A percentile compares a stretch with the other conserved stretches of the same genome.
phyloP scores from a whole-genome alignment of 2,888 invertebrate species.

The Aplocera efformata region DNA sequence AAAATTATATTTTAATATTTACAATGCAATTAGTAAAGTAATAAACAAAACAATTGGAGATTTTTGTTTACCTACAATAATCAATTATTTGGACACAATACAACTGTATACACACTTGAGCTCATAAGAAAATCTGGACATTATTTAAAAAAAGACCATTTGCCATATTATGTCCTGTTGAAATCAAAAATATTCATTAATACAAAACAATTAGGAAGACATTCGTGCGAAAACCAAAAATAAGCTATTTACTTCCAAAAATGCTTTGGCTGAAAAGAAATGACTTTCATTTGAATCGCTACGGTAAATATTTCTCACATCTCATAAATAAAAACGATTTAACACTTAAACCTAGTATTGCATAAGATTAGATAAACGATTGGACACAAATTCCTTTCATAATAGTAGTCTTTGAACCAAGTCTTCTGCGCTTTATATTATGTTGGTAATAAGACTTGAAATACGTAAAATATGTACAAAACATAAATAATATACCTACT shows the following conservation, averaged over 20 bases:
- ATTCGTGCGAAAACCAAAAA: slow-evolving; percentile 46
- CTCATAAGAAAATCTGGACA: slow-evolving; percentile 39
- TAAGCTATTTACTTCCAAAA: slow-evolving; percentile 35
- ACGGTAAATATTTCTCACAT: slow-evolving; percentile 51
- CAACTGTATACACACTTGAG: slow-evolving; percentile 50
- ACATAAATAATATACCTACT: slow-evolving; percentile 28
- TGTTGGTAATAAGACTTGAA: slow-evolving; percentile 34
- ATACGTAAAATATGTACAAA: slow-evolving; percentile 30
- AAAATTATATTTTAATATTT: slow-evolving; percentile 65
- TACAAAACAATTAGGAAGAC: slow-evolving; percentile 55
- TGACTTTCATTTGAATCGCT: slow-evolving; percentile 49
- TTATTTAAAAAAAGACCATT: slow-evolving; percentile 42
- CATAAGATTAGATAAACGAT: slow-evolving; percentile 72
- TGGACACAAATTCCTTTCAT: slow-evolving; percentile 46
- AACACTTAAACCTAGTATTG: slow-evolving; percentile 80
- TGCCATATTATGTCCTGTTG: slow-evolving; percentile 25
- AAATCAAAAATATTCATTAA: slow-evolving; percentile 28
- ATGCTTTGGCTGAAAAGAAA: slow-evolving; percentile 70
- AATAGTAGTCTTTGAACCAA: slow-evolving; percentile 50
- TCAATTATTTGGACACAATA: slow-evolving; percentile 46
- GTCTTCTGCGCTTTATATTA: slow-evolving; percentile 42
- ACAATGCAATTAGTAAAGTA: slow-evolving; percentile 67
- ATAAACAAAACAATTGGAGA: slow-evolving; percentile 70
- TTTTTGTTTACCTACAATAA: slow-evolving; percentile 50
- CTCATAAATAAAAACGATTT: slow-evolving; percentile 78